Percentiles rank a stretch among this genome's conserved stretches.
phyloP scores from a whole-genome alignment of 2,113 vertebrate species.

The Dromaius novaehollandiae region DNA sequence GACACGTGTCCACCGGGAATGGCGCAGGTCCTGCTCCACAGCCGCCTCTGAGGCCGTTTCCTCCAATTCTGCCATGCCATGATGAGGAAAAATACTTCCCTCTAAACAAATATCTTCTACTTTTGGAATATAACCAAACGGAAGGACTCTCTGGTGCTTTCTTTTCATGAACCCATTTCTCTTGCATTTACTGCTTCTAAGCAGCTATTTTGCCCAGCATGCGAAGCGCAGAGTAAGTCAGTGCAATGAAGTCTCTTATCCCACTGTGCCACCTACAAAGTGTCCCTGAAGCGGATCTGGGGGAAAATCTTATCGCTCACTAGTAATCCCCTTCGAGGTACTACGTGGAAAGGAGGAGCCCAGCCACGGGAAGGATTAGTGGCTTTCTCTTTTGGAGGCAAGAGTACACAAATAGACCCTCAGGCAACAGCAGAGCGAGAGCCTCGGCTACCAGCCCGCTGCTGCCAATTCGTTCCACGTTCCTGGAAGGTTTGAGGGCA shows the following conservation, averaged over 20 bases:
- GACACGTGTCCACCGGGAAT: not conserved
- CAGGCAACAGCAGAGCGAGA: accelerated
- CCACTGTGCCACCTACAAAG: not conserved
- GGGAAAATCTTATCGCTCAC: not conserved
- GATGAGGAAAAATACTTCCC: not conserved
- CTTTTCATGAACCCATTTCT: not conserved
- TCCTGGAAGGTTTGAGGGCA: not conserved
- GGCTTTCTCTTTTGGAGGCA: not conserved
- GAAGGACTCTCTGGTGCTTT: not conserved
- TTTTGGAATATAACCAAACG: not conserved
- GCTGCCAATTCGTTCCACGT: too few species aligned
- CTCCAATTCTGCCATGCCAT: not conserved
- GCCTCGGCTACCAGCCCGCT: not conserved
- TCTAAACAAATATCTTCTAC: not conserved
- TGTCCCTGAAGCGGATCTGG: not conserved
- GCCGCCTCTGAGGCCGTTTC: not conserved
- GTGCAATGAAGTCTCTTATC: not conserved
- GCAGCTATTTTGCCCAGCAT: not conserved
- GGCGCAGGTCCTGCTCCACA: accelerated
- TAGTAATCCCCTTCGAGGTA: not conserved
- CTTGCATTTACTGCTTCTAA: not conserved
- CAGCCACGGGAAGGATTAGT: too few species aligned
- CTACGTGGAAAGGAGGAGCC: not conserved
- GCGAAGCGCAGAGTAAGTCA: not conserved
- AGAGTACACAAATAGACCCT: not conserved